A percentile compares a stretch with the other conserved stretches of the same genome.
These are phyloP conservation scores for Amblyraja radiata DNA, from an alignment of 2,797 vertebrate genomes.

Conservation along the genomic window DNA sequence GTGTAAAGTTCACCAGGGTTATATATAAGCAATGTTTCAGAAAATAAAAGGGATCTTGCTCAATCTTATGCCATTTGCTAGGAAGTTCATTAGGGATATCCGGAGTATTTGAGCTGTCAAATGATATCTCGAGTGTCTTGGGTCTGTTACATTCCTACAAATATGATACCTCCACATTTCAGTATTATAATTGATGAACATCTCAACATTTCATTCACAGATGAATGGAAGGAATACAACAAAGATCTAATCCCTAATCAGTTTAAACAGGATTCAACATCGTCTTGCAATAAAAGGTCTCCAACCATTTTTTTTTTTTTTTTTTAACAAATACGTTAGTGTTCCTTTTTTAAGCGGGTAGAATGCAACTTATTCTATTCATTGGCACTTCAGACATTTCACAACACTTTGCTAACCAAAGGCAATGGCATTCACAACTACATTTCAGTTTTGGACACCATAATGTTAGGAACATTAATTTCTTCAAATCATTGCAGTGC, in stretches of 20 bases:
- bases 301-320: not conserved
- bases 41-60: not conserved
- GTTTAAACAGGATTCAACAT: not conserved
- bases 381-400: not conserved
- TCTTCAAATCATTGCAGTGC: slow-evolving; percentile 4
- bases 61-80: not conserved
- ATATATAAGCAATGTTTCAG: not conserved
- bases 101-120: not conserved
- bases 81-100: not conserved
- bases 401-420: slow-evolving; percentile 2
- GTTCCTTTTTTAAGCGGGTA: not conserved
- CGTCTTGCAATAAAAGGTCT: not conserved
- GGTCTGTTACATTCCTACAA: not conserved
- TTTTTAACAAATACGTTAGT: not conserved
- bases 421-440: slow-evolving; percentile 3
- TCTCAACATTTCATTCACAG: not conserved
- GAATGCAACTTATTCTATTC: not conserved
- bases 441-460: not conserved
- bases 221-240: not conserved
- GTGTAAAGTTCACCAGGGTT: not conserved
- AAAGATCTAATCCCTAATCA: not conserved
- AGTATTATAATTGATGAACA: not conserved
- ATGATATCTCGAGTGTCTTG: not conserved
- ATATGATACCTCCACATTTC: not conserved
- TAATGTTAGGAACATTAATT: not conserved